Conservation (phyloP, 1,140 invertebrate species). For the Neelides sp. region DNA sequence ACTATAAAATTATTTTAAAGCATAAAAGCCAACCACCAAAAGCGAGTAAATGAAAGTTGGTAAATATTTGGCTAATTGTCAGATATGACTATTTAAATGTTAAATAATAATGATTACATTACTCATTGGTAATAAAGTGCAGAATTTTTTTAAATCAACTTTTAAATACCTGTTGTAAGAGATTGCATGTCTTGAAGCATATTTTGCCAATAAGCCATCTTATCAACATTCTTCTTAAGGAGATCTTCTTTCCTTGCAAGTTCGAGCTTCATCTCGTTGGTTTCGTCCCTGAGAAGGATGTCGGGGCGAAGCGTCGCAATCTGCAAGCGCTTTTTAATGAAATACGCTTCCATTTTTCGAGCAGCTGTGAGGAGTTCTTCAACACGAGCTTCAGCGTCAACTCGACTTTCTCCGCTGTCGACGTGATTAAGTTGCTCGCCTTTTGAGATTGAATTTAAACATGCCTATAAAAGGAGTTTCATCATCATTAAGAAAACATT, state of each 20-base stretch:
- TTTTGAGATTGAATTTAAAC: too few species aligned
- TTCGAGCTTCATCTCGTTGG: conserved; percentile 67
- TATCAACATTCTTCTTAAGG: conserved; percentile 76
- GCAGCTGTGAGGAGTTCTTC: too few species aligned
- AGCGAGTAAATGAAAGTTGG: neutral
- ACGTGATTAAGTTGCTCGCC: too few species aligned
- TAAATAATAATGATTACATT: neutral
- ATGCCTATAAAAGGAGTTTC: too few species aligned
- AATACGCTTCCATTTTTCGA: conserved; percentile 84
- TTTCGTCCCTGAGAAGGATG: conserved; percentile 80
- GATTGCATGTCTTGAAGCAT: conserved; percentile 59
- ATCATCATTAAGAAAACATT: too few species aligned
- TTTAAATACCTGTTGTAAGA: conserved; percentile 1
- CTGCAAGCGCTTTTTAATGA: conserved; percentile 79
- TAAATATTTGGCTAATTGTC: neutral
- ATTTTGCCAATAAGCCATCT: conserved; percentile 76
- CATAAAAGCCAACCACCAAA: neutral
- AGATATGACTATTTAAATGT: neutral
- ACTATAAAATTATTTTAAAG: neutral
- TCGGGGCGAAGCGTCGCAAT: conserved; percentile 82
- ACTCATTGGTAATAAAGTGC: too few species aligned
- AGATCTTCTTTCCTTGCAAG: conserved; percentile 73
- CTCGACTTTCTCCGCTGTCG: too few species aligned
- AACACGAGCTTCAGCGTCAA: too few species aligned
- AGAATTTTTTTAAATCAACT: neutral